phyloP scores from a whole-genome alignment of 2,888 invertebrate genomes.

The Amphipoea lucens region DNA sequence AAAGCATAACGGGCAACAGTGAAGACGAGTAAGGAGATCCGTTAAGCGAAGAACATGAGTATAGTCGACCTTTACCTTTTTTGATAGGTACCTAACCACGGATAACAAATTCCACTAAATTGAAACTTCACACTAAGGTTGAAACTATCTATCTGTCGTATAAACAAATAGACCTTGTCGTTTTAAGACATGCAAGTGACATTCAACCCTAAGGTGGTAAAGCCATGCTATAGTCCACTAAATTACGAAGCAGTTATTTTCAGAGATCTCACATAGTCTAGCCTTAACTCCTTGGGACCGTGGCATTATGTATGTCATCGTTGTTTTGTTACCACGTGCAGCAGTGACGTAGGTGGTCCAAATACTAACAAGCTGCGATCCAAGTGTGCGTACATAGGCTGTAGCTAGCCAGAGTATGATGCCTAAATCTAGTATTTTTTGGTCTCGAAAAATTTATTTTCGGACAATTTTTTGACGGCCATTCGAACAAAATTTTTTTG shows the following conservation, averaged over 20 bases:
- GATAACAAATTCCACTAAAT: not conserved
- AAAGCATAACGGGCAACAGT: not conserved
- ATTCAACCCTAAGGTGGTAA: not conserved
- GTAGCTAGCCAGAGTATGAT: conserved; percentile 17
- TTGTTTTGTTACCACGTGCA: conserved; percentile 34
- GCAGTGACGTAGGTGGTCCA: conserved; percentile 42
- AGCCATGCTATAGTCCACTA: not conserved
- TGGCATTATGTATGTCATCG: conserved; percentile 38
- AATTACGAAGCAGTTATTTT: not conserved
- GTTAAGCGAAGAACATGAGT: not conserved
- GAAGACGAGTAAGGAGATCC: not conserved
- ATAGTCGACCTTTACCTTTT: not conserved
- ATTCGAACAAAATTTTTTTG: not conserved
- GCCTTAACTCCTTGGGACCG: not conserved
- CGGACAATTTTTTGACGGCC: too few species aligned
- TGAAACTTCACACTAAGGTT: not conserved
- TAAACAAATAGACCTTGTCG: not conserved
- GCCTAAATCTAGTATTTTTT: conserved; percentile 9
- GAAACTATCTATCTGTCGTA: not conserved
- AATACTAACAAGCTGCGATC: conserved; percentile 27
- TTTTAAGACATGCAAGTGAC: not conserved
- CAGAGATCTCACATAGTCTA: not conserved
- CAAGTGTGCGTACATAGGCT: not conserved
- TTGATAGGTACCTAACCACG: not conserved
- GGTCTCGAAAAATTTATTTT: not conserved